Evolutionary conservation across 2,888 invertebrate genomes (phyloP).

Genomic region (Tetragnatha montana): DNA sequence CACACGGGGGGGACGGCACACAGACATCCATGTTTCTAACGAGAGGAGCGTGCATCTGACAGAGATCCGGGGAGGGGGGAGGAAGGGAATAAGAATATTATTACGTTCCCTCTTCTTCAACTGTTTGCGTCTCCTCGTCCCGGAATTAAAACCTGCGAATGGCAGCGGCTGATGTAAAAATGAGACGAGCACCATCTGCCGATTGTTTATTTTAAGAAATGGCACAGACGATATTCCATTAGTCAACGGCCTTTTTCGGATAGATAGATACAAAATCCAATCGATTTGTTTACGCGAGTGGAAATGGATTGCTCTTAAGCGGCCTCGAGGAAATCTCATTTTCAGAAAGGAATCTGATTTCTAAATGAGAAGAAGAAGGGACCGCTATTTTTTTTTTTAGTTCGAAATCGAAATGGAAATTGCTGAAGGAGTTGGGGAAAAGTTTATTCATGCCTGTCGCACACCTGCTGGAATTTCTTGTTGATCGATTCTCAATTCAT

Average conservation of each 20-base stretch:
- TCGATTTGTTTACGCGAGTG: slow-evolving; percentile 46
- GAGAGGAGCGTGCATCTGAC: slow-evolving; percentile 61
- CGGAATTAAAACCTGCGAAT: slow-evolving; percentile 65
- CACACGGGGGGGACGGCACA: slow-evolving; percentile 20
- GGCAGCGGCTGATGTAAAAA: slow-evolving; percentile 57
- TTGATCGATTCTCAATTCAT: too few species aligned
- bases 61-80: slow-evolving; percentile 49
- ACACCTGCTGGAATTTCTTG: slow-evolving; percentile 22
- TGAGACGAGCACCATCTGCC: slow-evolving; percentile 60
- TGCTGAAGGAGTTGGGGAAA: slow-evolving; percentile 16
- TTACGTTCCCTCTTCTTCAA: slow-evolving; percentile 44
- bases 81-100: slow-evolving; percentile 60
- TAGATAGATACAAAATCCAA: slow-evolving; percentile 39
- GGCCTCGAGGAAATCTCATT: slow-evolving; percentile 30
- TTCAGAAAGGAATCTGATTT: slow-evolving; percentile 28
- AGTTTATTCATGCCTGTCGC: slow-evolving; percentile 31
- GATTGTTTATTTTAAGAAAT: slow-evolving; percentile 60
- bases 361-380: slow-evolving; percentile 22
- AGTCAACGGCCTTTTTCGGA: slow-evolving; percentile 26
- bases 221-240: slow-evolving; percentile 24
- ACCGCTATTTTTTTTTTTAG: not conserved
- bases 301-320: slow-evolving; percentile 45
- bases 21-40: slow-evolving; percentile 62
- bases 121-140: slow-evolving; percentile 63
- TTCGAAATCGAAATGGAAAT: slow-evolving; percentile 17